Base-by-base conservation (phyloP, 92 coral and sea anemone genomes). In the Zoanthus sansibaricus region DNA sequence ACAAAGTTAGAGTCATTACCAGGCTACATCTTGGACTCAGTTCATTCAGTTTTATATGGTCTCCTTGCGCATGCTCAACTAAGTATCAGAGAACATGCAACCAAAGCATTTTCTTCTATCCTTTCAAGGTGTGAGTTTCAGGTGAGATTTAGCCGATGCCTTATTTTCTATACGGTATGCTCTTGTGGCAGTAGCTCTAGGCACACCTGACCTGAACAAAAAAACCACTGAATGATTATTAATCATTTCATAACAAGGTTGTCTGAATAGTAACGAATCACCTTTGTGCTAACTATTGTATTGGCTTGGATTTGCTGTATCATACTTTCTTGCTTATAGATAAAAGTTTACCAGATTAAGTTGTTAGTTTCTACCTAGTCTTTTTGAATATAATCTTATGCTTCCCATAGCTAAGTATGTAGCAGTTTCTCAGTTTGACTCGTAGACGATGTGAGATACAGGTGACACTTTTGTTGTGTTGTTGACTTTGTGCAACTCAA, bases 101-200 rank as follows among this genome's bases (percentile, higher is more conserved):
- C 99, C 15, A 97, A 95, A 88, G 98, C 99, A 47, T 91, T 97
- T 82, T 95, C 99, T 75, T 96, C 99, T 9, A 95, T 97, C 59
- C 90, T 97, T 84, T 95, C 99, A 85, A 92, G 99, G 59, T 97
- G 98, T 78, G 98, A 95, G 87, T 95, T 94, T 72, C 98, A 97
- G 99, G 99, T 95, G 77, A 51, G 88, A n/a, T n/a, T 49, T 49
- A 37, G 42, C 42, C 4, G 42, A 37, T 37, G 42, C 42, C 42
- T 37, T 37, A 37, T 37, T 37, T 37, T 37, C 4, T 37, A 37
- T 37, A 37, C 42, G 4, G 42, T 37, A 37, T 37, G 42, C 42
- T 37, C 42, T 37, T 1, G 42, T 37, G 42, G 4, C 42, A 1
- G 42, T 37, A 37, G 25, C n/a, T 33, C 42, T 33, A 37, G 42